phyloP scores from a whole-genome alignment of 2,113 vertebrate genomes.

The Synodontis membranacea region DNA sequence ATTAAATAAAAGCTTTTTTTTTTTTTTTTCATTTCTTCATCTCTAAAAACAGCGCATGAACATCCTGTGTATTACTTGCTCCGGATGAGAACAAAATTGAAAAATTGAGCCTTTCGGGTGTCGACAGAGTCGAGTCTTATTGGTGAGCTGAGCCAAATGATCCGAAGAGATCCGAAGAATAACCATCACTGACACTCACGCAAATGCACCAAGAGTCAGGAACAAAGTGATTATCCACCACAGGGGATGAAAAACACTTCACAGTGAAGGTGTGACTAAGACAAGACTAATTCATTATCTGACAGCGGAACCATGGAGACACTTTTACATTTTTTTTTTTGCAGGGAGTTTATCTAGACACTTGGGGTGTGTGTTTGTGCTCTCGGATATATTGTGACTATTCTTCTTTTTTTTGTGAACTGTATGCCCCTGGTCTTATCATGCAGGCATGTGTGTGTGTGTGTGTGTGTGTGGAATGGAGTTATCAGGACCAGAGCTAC shows the following conservation, averaged over 20 bases:
- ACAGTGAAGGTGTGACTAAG: neutral
- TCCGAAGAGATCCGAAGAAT: neutral
- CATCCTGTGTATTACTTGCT: neutral
- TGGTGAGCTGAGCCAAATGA: neutral
- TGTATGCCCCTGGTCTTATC: neutral
- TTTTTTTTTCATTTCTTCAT: neutral
- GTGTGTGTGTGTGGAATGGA: slow-evolving; percentile 2
- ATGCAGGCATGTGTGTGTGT: slow-evolving; percentile 16
- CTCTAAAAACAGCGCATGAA: neutral
- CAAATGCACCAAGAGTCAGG: neutral
- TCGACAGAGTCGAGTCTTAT: neutral
- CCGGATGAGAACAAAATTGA: neutral
- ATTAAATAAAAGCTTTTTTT: neutral
- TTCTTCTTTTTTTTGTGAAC: neutral
- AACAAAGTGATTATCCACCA: slow-evolving; percentile 1
- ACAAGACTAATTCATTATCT: neutral
- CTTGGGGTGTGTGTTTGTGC: neutral
- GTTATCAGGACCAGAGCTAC: slow-evolving; percentile 37
- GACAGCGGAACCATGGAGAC: neutral
- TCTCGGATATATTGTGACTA: slow-evolving; percentile 1
- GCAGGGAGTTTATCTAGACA: neutral
- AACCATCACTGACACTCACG: neutral
- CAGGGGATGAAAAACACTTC: slow-evolving; percentile 14
- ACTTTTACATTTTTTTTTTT: neutral
- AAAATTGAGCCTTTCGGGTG: too few relatives aligned